These are phyloP conservation scores for Drosophila peninsularis DNA, from an alignment of 2,888 invertebrate genomes.

Conservation along the genomic window DNA sequence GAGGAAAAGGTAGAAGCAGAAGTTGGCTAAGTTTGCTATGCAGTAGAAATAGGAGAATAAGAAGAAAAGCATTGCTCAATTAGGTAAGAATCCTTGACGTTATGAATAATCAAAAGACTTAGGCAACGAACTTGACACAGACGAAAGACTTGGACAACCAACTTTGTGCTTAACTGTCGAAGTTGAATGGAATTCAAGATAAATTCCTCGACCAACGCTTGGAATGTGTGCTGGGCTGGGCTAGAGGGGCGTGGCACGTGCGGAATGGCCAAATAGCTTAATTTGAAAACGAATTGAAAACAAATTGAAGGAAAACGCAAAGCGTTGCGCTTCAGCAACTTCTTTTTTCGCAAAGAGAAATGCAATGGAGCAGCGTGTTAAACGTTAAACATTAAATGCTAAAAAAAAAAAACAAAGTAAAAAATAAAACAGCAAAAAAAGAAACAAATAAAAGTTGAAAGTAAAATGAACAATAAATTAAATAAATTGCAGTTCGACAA, in stretches of 20 bases:
- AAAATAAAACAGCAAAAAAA: conserved; percentile 11
- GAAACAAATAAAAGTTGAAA: conserved; percentile 55
- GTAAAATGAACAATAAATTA: conserved; percentile 57
- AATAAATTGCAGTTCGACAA: conserved; percentile 73
- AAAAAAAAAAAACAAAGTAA: conserved; percentile 13
- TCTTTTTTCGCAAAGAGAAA: conserved; percentile 27
- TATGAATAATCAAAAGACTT: not conserved
- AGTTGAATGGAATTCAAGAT: not conserved
- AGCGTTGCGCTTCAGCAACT: conserved; percentile 40
- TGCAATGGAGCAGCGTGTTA: conserved; percentile 42
- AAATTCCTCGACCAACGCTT: not conserved
- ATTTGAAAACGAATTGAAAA: conserved; percentile 29
- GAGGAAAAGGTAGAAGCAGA: too few relatives aligned
- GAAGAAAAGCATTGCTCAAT: too few relatives aligned
- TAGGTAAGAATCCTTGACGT: not conserved
- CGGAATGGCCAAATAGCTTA: conserved; percentile 11
- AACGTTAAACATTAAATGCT: conserved; percentile 32
- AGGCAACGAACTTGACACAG: not conserved
- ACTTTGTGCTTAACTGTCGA: not conserved
- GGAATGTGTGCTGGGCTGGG: not conserved
- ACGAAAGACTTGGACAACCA: not conserved
- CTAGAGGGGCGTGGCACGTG: conserved; percentile 10
- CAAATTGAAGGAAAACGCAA: conserved; percentile 46
- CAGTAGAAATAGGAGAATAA: too few relatives aligned
- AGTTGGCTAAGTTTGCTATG: not conserved